Base-by-base conservation (phyloP, 2,113 vertebrate species). In the Leucosticte australis region DNA sequence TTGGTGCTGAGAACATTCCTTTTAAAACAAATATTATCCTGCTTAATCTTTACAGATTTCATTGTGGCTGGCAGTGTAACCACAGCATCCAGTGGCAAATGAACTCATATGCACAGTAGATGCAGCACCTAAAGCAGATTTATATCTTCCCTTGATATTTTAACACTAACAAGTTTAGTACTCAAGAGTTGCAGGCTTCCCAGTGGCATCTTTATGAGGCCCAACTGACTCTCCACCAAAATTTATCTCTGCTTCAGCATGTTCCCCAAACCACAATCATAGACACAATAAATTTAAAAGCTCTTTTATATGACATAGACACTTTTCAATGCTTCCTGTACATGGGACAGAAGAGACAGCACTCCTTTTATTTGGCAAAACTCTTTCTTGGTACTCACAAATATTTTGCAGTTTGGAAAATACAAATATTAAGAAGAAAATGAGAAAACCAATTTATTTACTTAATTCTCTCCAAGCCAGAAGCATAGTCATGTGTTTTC, bases 141-240 rank as follows among this genome's bases (percentile, higher is more conserved):
- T 97, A 97, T 89, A 53, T 6, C 75, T 73, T 96, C 92, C 89
- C 90, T 44, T 75, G 96, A 47, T 96, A 78, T 83, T 68, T 5
- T 70, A 96, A 97, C 85, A 94, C 86, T 97, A 96, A 95, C 96
- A 97, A 96, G 90, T 82, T 95, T 55, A 96, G 87, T 56, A 37
- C 78, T 96, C 82, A 53, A 86, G 92, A 96, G 75, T 94, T 90
- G 95, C 90, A 90, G 87, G 85, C 97, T 97, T 97, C 79, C 91
- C 91, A 18, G 35, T 92, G 87, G 95, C 94, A 94, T 97, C 95
- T 97, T 97, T 97, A 96, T 68, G 91, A 94, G 90, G 68, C 89
- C 94, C 96, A 81, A 64, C 89, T 97, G 95, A 96, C 87, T 95
- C 94, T 69, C 94, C 77, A 92, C 57, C 81, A 95, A 94, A 97